Conservation (phyloP, 2,888 invertebrate genomes). For the Conus canariensis region DNA sequence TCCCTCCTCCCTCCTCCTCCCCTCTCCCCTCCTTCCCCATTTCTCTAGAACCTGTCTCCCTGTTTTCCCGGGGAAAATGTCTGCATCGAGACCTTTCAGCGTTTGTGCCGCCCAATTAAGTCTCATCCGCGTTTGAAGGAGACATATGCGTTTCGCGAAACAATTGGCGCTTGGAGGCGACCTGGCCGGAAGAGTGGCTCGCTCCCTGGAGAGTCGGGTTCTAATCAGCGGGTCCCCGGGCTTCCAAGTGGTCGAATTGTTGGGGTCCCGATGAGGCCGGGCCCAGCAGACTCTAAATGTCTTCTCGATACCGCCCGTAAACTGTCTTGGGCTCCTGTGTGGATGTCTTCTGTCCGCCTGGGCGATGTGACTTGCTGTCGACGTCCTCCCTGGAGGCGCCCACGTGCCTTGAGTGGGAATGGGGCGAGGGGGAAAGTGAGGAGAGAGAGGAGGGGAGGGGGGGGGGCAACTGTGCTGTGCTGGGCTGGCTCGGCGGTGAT, state of each 20-base stretch:
- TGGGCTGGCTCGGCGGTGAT: too few species aligned
- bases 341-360: slow-evolving; percentile 36
- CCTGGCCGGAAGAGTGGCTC: neutral
- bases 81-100: slow-evolving; percentile 35
- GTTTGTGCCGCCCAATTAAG: slow-evolving; percentile 42
- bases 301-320: slow-evolving; percentile 36
- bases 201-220: slow-evolving; percentile 32
- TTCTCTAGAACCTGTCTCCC: neutral
- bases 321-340: slow-evolving; percentile 28
- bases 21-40: slow-evolving; percentile 8
- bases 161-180: slow-evolving; percentile 34
- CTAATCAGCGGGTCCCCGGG: slow-evolving; percentile 38
- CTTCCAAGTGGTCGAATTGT: slow-evolving; percentile 40
- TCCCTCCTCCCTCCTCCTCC: neutral
- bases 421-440: neutral
- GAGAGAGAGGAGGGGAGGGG: neutral
- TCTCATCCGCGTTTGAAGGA: slow-evolving; percentile 46
- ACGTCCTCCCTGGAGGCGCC: neutral
- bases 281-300: slow-evolving; percentile 45
- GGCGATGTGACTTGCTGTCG: too few species aligned
- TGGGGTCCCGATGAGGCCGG: slow-evolving; percentile 33
- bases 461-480: neutral
- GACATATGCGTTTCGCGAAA: slow-evolving; percentile 44
- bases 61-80: neutral
- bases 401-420: slow-evolving; percentile 21